Evolutionary conservation across 64 coral and sea anemone genomes (phyloP).

Genomic region (Hydrozoanthus tunicans): DNA sequence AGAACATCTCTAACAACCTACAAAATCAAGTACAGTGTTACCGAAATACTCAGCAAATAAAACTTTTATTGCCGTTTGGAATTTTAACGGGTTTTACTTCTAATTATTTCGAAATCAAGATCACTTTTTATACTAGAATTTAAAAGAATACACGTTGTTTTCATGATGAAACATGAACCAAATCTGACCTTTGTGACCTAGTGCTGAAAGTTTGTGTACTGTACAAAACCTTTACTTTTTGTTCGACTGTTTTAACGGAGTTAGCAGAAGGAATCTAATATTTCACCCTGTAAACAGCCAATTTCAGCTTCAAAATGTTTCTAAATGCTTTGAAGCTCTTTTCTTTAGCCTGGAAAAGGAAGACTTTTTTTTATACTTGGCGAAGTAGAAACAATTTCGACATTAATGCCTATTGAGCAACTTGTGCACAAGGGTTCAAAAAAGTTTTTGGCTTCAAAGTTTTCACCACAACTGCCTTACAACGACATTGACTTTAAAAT

Average conservation of each 20-base stretch:
- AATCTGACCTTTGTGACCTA: background rate
- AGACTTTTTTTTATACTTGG: too few relatives aligned
- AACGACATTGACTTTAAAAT: background rate
- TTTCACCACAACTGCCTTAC: background rate
- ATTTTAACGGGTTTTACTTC: background rate
- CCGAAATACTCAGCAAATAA: background rate
- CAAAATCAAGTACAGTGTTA: background rate
- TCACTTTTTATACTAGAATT: background rate
- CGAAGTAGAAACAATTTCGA: too few relatives aligned
- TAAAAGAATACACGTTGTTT: background rate
- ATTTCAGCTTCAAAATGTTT: too few relatives aligned
- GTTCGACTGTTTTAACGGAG: too few relatives aligned
- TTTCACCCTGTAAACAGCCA: too few relatives aligned
- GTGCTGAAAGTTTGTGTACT: background rate
- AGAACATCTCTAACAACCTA: constrained; percentile 14
- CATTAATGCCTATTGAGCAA: background rate
- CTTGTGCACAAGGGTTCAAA: background rate
- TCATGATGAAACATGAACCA: background rate
- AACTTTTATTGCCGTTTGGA: background rate
- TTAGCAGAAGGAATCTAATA: too few relatives aligned
- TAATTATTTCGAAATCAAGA: constrained; percentile 7
- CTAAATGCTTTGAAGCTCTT: too few relatives aligned
- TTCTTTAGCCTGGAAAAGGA: too few relatives aligned
- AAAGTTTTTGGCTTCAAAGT: background rate
- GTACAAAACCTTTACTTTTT: background rate